Evolutionary conservation across 2,113 vertebrate genomes (phyloP).

Genomic region (Sphaerodactylus townsendi): DNA sequence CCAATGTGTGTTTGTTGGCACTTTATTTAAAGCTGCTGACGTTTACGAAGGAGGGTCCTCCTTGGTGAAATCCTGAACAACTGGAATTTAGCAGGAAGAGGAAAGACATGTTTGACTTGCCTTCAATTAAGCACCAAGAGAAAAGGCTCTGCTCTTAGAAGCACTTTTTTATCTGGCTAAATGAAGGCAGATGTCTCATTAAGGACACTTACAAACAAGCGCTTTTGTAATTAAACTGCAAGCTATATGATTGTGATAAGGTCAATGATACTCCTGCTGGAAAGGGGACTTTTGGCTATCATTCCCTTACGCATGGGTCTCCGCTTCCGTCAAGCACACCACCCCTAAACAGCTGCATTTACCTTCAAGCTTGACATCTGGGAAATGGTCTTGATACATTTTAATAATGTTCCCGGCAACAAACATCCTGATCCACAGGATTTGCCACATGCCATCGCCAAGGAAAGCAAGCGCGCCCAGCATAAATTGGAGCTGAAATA

Average conservation of each 20-base stretch:
- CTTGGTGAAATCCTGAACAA: not conserved
- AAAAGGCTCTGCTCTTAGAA: slow-evolving; percentile 64
- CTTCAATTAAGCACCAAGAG: slow-evolving; percentile 67
- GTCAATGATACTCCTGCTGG: slow-evolving; percentile 28
- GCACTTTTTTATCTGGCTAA: slow-evolving; percentile 78
- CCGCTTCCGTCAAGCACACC: not conserved
- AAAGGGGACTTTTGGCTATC: slow-evolving; percentile 17
- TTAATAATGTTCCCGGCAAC: slow-evolving; percentile 61
- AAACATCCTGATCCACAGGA: slow-evolving; percentile 27
- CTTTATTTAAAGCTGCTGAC: not conserved
- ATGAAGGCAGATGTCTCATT: slow-evolving; percentile 75
- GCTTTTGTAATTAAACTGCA: slow-evolving; percentile 79
- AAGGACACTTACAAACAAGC: slow-evolving; percentile 77
- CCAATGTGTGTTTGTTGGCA: not conserved
- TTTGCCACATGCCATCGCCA: slow-evolving; percentile 35
- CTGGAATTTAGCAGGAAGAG: not conserved
- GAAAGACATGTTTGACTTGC: slow-evolving; percentile 57
- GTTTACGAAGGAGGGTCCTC: not conserved
- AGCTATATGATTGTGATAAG: slow-evolving; percentile 63
- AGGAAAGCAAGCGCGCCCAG: not conserved
- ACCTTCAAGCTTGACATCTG: slow-evolving; percentile 51
- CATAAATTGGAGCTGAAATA: slow-evolving; percentile 10
- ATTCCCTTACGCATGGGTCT: slow-evolving; percentile 20
- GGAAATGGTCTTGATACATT: slow-evolving; percentile 46
- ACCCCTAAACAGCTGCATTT: slow-evolving; percentile 30